These are phyloP conservation scores for Lepidocyrtinus sp. DNA, from an alignment of 2,888 invertebrate species.

Conservation along the genomic window DNA sequence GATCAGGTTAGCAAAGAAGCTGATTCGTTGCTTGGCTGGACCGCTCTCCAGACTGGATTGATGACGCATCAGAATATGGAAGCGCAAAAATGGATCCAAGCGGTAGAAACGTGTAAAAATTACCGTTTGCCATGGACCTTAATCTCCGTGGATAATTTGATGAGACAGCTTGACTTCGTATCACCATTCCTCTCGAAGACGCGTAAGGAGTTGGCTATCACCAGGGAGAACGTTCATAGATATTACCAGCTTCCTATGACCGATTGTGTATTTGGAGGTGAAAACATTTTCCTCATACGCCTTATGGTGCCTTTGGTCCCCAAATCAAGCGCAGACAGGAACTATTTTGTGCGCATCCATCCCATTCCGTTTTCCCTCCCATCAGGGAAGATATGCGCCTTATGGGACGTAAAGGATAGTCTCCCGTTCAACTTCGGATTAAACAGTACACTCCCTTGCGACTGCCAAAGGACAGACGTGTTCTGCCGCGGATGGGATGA, in stretches of 20 bases:
- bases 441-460: slow-evolving; percentile 42
- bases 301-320: slow-evolving; percentile 54
- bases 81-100: slow-evolving; percentile 53
- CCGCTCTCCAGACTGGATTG: slow-evolving; percentile 35
- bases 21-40: slow-evolving; percentile 41
- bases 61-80: slow-evolving; percentile 60
- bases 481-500: slow-evolving; percentile 44
- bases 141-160: slow-evolving; percentile 11
- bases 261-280: slow-evolving; percentile 56
- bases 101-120: slow-evolving; percentile 49
- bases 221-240: slow-evolving; percentile 37
- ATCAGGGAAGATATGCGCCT: slow-evolving; percentile 38
- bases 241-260: slow-evolving; percentile 58
- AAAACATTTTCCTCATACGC: slow-evolving; percentile 48
- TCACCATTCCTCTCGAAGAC: neutral
- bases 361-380: slow-evolving; percentile 38
- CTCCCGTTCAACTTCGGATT: slow-evolving; percentile 35
- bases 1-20: slow-evolving; percentile 23
- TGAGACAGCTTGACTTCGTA: neutral
- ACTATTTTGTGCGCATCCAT: slow-evolving; percentile 39
- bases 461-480: slow-evolving; percentile 26
- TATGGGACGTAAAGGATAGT: slow-evolving; percentile 34
- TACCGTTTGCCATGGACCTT: slow-evolving; percentile 53
- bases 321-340: slow-evolving; percentile 27
- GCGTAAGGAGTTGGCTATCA: slow-evolving; percentile 43